These are phyloP conservation scores for Ooceraea biroi DNA, from an alignment of 1,140 invertebrate species.

Conservation along the genomic window DNA sequence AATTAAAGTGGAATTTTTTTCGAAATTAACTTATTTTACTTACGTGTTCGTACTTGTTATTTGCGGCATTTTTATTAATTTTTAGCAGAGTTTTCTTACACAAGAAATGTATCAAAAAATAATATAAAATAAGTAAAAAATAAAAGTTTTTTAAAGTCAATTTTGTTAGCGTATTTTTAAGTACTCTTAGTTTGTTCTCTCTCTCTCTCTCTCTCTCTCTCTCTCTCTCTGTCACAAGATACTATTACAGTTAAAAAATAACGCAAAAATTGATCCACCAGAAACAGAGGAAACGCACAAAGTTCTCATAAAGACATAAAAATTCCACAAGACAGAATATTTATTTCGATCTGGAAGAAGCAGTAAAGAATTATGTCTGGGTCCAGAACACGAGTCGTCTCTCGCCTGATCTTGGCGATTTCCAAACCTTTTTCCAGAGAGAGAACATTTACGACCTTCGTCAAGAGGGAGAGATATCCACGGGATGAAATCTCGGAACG, in stretches of 20 bases:
- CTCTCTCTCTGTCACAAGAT: not conserved
- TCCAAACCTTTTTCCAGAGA: conserved; percentile 10
- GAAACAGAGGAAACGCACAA: not conserved
- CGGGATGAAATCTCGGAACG: conserved; percentile 55
- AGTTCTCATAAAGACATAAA: not conserved
- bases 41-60: too few relatives aligned
- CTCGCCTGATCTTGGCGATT: conserved; percentile 48
- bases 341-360: conserved; percentile 56
- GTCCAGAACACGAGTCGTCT: conserved; percentile 37
- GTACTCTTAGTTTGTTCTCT: too few relatives aligned
- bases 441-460: conserved; percentile 58
- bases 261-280: too few relatives aligned
- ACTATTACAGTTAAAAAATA: too few relatives aligned
- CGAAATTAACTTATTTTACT: too few relatives aligned
- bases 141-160: too few relatives aligned
- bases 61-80: too few relatives aligned
- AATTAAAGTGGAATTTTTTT: conserved; percentile 16
- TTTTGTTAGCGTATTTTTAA: too few relatives aligned
- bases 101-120: too few relatives aligned
- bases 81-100: too few relatives aligned
- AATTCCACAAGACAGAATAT: not conserved
- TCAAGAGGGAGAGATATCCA: conserved; percentile 31
- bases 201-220: too few relatives aligned
- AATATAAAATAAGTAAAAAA: too few relatives aligned
- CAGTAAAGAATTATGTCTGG: conserved; percentile 60